These are phyloP conservation scores for Xestobium rufovillosum DNA, from an alignment of 2,888 invertebrate genomes.

Conservation along the genomic window DNA sequence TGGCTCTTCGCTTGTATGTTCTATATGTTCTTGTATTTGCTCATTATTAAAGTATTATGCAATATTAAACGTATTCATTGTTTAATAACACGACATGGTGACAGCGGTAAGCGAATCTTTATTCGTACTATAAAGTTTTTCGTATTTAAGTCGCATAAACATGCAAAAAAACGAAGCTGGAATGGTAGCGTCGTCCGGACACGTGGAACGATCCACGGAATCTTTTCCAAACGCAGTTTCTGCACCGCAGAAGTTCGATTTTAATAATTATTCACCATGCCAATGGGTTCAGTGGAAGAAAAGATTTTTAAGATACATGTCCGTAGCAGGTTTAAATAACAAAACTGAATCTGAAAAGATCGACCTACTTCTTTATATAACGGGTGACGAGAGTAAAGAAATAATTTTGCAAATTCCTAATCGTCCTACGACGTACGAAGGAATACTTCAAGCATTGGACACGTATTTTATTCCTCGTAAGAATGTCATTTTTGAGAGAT, in stretches of 20 bases:
- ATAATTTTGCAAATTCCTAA: conserved; percentile 4
- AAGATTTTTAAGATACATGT: conserved; percentile 3
- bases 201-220: too few species aligned
- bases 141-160: too few species aligned
- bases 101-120: too few species aligned
- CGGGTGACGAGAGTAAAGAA: conserved; percentile 22
- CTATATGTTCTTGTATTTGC: too few species aligned
- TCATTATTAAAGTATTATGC: too few species aligned
- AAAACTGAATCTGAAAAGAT: conserved; percentile 17
- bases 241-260: neutral
- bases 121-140: too few species aligned
- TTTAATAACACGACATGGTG: conserved; percentile 1
- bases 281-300: conserved; percentile 4
- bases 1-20: too few species aligned
- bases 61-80: too few species aligned
- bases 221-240: too few species aligned
- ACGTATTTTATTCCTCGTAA: conserved; percentile 20
- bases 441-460: conserved; percentile 14
- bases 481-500: conserved; percentile 23
- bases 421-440: conserved; percentile 4
- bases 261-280: neutral
- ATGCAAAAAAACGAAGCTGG: too few species aligned
- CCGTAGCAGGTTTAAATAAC: neutral
- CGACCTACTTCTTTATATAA: conserved; percentile 22
- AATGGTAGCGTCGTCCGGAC: too few species aligned